phyloP scores from a whole-genome alignment of 2,113 vertebrate species.

The Gadus chalcogrammus region DNA sequence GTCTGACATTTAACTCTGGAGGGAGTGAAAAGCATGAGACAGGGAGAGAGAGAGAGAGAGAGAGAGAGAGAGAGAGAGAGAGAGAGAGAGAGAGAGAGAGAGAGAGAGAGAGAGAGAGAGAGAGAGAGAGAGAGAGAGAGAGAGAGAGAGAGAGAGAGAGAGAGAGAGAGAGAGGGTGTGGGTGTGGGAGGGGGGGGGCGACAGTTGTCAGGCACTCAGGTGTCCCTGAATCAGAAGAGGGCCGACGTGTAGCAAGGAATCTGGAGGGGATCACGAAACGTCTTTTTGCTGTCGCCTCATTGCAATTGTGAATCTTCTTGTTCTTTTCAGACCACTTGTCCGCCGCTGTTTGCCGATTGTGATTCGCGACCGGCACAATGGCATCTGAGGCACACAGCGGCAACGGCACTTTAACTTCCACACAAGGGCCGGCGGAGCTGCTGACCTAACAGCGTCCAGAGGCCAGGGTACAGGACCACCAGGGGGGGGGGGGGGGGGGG shows the following conservation, averaged over 20 bases:
- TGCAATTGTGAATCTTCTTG: background rate
- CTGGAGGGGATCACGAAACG: too few relatives aligned
- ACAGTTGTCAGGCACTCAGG: too few relatives aligned
- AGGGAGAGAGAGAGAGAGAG: background rate
- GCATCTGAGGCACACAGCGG: constrained; percentile 34
- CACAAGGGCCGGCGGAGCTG: constrained; percentile 24
- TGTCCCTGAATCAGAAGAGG: too few relatives aligned
- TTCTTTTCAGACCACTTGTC: constrained; percentile 22
- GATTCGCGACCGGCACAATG: constrained; percentile 40
- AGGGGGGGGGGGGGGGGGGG: constrained; percentile 14
- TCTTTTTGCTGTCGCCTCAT: too few relatives aligned
- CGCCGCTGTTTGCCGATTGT: background rate
- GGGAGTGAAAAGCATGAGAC: background rate
- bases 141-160: background rate
- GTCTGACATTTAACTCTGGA: constrained; percentile 4
- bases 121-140: constrained; percentile 1
- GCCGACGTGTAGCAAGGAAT: too few relatives aligned
- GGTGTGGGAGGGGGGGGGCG: background rate
- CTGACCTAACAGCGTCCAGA: constrained; percentile 18
- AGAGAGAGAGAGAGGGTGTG: constrained; percentile 1
- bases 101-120: background rate
- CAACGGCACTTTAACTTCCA: constrained; percentile 23
- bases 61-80: constrained; percentile 8
- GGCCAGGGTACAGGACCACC: constrained; percentile 40
- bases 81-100: constrained; percentile 7